Conservation (phyloP, 2,888 invertebrate species). For the Mesochorus sp. region DNA sequence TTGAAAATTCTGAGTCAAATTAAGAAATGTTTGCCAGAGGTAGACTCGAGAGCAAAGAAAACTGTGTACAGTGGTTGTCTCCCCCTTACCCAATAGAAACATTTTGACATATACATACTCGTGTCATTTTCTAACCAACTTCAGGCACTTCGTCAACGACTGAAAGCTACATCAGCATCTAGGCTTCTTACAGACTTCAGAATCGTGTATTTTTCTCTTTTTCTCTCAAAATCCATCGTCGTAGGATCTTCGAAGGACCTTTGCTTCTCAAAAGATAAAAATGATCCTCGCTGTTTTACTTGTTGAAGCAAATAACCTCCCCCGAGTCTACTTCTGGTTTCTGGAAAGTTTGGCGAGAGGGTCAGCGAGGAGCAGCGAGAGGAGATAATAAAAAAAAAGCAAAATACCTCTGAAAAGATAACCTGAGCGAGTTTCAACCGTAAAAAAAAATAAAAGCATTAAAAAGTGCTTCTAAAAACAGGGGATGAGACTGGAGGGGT, state of each 20-base stretch:
- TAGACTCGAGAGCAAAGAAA: too few relatives aligned
- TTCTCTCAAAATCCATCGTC: not conserved
- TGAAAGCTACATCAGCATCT: not conserved
- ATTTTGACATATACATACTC: too few relatives aligned
- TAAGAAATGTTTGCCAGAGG: conserved; percentile 17
- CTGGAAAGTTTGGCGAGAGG: not conserved
- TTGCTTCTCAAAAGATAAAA: not conserved
- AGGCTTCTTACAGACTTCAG: too few relatives aligned
- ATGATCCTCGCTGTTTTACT: not conserved
- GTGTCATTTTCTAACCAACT: not conserved
- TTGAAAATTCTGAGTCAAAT: conserved; percentile 49
- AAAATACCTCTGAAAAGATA: not conserved
- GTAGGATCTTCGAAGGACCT: not conserved
- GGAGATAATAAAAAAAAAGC: not conserved
- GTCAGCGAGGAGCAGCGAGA: too few relatives aligned
- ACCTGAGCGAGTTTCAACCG: too few relatives aligned
- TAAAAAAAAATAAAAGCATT: too few relatives aligned
- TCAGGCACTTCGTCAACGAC: not conserved
- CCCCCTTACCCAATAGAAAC: too few relatives aligned
- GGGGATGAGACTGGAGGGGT: too few relatives aligned
- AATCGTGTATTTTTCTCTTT: not conserved
- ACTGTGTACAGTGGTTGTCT: too few relatives aligned
- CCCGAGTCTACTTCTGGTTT: not conserved
- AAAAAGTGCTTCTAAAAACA: too few relatives aligned
- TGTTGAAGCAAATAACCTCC: not conserved